phyloP scores from a whole-genome alignment of 2,888 invertebrate species.

The Drosophila glabriapex region DNA sequence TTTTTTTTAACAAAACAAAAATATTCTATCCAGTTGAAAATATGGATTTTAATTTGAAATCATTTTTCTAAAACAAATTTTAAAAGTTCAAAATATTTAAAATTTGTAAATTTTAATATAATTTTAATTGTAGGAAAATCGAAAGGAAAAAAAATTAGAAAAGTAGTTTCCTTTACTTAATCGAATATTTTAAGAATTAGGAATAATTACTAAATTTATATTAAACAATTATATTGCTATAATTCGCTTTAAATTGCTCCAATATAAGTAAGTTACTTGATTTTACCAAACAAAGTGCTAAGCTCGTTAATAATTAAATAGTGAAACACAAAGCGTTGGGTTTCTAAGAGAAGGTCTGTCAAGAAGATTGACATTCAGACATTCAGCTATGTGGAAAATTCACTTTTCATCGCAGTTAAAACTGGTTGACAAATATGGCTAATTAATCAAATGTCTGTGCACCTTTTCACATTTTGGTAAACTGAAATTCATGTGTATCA shows the following conservation, averaged over 20 bases:
- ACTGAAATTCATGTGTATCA: conserved; percentile 35
- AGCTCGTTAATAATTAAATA: conserved; percentile 9
- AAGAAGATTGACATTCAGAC: conserved; percentile 30
- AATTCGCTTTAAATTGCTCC: accelerated
- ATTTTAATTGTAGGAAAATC: background rate
- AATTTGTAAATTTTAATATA: background rate
- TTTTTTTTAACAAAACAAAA: background rate
- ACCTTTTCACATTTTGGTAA: conserved; percentile 10
- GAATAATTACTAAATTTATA: background rate
- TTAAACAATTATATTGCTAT: background rate
- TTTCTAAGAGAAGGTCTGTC: conserved; percentile 12
- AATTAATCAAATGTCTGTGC: conserved; percentile 46
- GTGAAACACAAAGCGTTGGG: background rate
- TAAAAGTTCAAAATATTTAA: background rate
- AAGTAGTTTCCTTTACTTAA: background rate
- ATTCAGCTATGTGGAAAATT: conserved; percentile 7
- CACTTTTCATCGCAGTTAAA: conserved; percentile 9
- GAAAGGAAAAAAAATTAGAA: background rate
- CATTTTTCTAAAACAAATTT: background rate
- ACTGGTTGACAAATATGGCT: conserved; percentile 34
- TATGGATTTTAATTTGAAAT: background rate
- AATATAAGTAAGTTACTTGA: background rate
- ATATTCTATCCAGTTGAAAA: background rate
- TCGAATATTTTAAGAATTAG: background rate
- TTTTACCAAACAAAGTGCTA: background rate